phyloP scores from a whole-genome alignment of 2,888 invertebrate genomes.

The Parasteatoda lunata region DNA sequence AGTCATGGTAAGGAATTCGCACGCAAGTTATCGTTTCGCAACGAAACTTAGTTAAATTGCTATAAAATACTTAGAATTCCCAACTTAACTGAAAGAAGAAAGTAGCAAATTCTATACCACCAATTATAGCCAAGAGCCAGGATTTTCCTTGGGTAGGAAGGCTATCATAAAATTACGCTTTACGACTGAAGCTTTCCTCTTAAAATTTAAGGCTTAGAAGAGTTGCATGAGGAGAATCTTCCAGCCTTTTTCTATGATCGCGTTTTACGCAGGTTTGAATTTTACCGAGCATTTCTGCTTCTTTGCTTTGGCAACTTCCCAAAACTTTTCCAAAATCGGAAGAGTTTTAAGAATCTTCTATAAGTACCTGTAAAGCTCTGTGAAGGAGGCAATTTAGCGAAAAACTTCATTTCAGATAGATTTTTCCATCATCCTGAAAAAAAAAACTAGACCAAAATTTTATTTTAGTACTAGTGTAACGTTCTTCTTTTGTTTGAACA shows the following conservation, averaged over 20 bases:
- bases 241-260: conserved; percentile 19
- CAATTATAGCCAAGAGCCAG: conserved; percentile 17
- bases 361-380: conserved; percentile 47
- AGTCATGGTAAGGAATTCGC: too few relatives aligned
- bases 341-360: conserved; percentile 35
- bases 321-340: conserved; percentile 30
- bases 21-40: too few relatives aligned
- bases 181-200: conserved; percentile 38
- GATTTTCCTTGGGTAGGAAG: conserved; percentile 4
- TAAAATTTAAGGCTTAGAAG: conserved; percentile 41
- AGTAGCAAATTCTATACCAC: conserved; percentile 30
- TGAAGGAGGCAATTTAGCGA: conserved; percentile 35
- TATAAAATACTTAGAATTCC: not conserved
- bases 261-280: conserved; percentile 47
- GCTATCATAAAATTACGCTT: conserved; percentile 52
- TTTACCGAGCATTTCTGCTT: conserved; percentile 6
- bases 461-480: too few relatives aligned
- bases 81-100: conserved; percentile 3
- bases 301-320: conserved; percentile 28
- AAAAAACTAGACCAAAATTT: too few relatives aligned
- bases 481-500: too few relatives aligned
- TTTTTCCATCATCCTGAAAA: too few relatives aligned
- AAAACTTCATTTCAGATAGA: conserved; percentile 39
- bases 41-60: too few relatives aligned
- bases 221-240: conserved; percentile 7